phyloP scores from a whole-genome alignment of 2,113 vertebrate genomes.

The Chloebia gouldiae region DNA sequence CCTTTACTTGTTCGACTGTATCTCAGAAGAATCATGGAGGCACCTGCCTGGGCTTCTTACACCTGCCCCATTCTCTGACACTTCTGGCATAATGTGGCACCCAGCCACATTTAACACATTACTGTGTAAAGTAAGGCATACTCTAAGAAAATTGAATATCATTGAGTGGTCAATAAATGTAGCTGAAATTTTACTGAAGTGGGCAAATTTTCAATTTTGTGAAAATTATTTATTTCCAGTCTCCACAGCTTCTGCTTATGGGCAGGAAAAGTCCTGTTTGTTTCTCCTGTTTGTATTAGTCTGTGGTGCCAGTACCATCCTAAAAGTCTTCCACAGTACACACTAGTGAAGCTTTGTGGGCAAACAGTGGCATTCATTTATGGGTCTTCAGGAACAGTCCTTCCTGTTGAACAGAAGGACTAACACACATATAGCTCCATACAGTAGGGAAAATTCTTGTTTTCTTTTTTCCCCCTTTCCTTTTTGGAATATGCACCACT shows the following conservation, averaged over 20 bases:
- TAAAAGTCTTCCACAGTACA: not conserved
- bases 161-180: not conserved
- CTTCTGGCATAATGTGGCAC: not conserved
- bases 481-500: not conserved
- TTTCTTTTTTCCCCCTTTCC: not conserved
- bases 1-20: not conserved
- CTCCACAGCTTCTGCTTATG: not conserved
- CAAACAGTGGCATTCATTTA: not conserved
- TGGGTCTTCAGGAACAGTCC: not conserved
- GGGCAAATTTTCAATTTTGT: not conserved
- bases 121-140: not conserved
- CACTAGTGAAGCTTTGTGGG: not conserved
- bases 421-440: not conserved
- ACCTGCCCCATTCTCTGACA: not conserved
- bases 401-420: not conserved
- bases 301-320: not conserved
- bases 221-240: not conserved
- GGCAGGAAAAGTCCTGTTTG: not conserved
- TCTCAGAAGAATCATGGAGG: not conserved
- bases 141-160: not conserved
- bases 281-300: not conserved
- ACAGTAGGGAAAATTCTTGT: rapidly evolving
- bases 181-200: not conserved
- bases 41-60: not conserved
- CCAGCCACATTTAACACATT: not conserved